Conservation (phyloP, 2,888 invertebrate genomes). For the Rhodophaea formosa region DNA sequence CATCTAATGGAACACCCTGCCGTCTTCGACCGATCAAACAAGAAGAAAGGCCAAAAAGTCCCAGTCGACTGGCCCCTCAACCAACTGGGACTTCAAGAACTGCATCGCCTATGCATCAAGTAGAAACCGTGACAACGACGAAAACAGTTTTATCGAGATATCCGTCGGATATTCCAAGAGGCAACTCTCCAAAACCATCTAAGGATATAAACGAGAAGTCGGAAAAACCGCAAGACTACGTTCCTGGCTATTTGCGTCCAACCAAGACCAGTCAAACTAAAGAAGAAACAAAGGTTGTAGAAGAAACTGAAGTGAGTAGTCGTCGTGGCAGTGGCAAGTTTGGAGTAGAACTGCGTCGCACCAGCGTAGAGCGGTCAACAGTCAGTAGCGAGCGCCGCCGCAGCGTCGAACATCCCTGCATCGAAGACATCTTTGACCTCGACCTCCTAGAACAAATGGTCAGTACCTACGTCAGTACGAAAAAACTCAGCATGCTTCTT, state of each 20-base stretch:
- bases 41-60: slow-evolving; percentile 47
- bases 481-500: slow-evolving; percentile 37
- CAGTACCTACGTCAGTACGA: slow-evolving; percentile 78
- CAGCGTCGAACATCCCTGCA: slow-evolving; percentile 78
- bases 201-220: slow-evolving; percentile 38
- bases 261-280: slow-evolving; percentile 67
- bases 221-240: slow-evolving; percentile 41
- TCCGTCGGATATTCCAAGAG: slow-evolving; percentile 40
- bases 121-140: slow-evolving; percentile 44
- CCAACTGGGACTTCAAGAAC: slow-evolving; percentile 50
- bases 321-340: slow-evolving; percentile 83
- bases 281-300: slow-evolving; percentile 55
- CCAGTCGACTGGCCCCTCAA: slow-evolving; percentile 40
- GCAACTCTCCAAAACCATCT: slow-evolving; percentile 45
- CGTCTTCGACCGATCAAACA: slow-evolving; percentile 30
- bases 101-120: slow-evolving; percentile 50
- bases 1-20: slow-evolving; percentile 36
- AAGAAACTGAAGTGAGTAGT: slow-evolving; percentile 70
- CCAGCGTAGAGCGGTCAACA: slow-evolving; percentile 76
- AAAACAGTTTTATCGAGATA: slow-evolving; percentile 45
- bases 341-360: slow-evolving; percentile 84
- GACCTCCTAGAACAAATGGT: slow-evolving; percentile 87
- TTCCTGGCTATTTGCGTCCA: slow-evolving; percentile 61
- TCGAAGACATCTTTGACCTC: slow-evolving; percentile 88
- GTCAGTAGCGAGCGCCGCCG: slow-evolving; percentile 71